Percentiles rank a stretch among this genome's conserved stretches.
Evolutionary conservation across 2,888 invertebrate genomes (phyloP).

Genomic region (Euproctis similis): DNA sequence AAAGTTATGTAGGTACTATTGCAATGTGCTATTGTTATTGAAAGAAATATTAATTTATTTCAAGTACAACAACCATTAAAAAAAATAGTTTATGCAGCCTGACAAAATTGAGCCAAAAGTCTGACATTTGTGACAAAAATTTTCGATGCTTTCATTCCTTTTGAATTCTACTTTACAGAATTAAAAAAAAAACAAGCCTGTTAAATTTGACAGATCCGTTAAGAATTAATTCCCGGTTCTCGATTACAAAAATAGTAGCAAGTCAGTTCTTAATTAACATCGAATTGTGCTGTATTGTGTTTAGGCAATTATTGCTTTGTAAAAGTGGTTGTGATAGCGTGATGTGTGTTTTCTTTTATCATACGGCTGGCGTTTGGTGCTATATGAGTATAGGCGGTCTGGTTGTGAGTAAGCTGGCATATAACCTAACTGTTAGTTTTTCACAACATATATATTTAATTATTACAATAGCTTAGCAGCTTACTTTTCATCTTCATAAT

Average conservation of each 20-base stretch:
- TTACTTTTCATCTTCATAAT: conserved; percentile 39
- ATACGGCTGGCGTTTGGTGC: too few relatives aligned
- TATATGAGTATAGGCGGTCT: conserved; percentile 41
- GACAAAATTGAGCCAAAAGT: too few relatives aligned
- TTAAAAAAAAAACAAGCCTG: conserved; percentile 1
- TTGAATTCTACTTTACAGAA: too few relatives aligned
- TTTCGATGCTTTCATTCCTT: too few relatives aligned
- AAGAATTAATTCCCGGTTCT: conserved; percentile 21
- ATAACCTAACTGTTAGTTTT: conserved; percentile 41
- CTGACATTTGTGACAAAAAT: too few relatives aligned
- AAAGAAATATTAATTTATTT: too few relatives aligned
- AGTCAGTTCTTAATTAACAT: conserved; percentile 50
- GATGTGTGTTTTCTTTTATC: too few relatives aligned
- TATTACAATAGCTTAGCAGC: conserved; percentile 36
- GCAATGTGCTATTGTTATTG: too few relatives aligned
- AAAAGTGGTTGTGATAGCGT: conserved; percentile 46
- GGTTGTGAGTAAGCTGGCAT: conserved; percentile 64
- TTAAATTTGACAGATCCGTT: background rate
- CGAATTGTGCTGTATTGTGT: conserved; percentile 57
- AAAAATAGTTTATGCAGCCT: too few relatives aligned
- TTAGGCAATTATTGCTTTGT: too few relatives aligned
- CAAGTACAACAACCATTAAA: too few relatives aligned
- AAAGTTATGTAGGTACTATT: too few relatives aligned
- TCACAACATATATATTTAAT: conserved; percentile 41
- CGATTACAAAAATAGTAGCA: conserved; percentile 36